phyloP scores from a whole-genome alignment of 2,888 invertebrate genomes.

The Xylota sylvarum region DNA sequence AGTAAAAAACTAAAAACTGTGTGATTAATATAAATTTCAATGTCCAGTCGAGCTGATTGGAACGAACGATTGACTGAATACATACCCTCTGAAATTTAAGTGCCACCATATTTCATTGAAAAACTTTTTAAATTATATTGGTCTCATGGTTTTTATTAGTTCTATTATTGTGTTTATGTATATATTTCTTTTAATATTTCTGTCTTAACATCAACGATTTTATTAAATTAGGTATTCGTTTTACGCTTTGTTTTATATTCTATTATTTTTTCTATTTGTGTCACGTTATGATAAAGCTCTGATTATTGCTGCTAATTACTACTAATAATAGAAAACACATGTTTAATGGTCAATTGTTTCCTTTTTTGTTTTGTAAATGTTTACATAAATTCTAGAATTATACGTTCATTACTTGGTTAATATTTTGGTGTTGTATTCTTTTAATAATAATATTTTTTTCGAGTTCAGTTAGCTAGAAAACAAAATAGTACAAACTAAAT shows the following conservation, averaged over 20 bases:
- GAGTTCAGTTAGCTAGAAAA: slow-evolving; percentile 2
- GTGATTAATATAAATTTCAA: too few relatives aligned
- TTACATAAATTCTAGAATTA: slow-evolving; percentile 13
- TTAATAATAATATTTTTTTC: slow-evolving; percentile 8
- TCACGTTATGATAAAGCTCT: slow-evolving; percentile 36
- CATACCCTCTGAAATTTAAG: not conserved
- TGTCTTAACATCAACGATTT: not conserved
- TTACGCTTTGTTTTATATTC: not conserved
- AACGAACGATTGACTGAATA: too few relatives aligned
- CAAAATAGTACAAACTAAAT: slow-evolving; percentile 16
- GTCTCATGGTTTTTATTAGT: slow-evolving; percentile 34
- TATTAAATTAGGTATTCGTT: slow-evolving; percentile 4
- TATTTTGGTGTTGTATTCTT: slow-evolving; percentile 27
- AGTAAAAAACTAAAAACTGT: too few relatives aligned
- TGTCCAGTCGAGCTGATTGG: too few relatives aligned
- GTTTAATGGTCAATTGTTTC: slow-evolving; percentile 10
- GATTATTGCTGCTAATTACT: slow-evolving; percentile 39
- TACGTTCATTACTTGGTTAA: slow-evolving; percentile 13
- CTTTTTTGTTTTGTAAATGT: slow-evolving; percentile 7
- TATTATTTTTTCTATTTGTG: slow-evolving; percentile 3
- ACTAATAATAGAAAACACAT: not conserved
- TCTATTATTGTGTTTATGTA: not conserved
- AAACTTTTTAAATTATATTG: slow-evolving; percentile 6
- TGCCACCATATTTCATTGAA: not conserved
- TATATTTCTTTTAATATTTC: not conserved